Base-by-base conservation (phyloP, 2,113 vertebrate species). In the Sceloporus undulatus region DNA sequence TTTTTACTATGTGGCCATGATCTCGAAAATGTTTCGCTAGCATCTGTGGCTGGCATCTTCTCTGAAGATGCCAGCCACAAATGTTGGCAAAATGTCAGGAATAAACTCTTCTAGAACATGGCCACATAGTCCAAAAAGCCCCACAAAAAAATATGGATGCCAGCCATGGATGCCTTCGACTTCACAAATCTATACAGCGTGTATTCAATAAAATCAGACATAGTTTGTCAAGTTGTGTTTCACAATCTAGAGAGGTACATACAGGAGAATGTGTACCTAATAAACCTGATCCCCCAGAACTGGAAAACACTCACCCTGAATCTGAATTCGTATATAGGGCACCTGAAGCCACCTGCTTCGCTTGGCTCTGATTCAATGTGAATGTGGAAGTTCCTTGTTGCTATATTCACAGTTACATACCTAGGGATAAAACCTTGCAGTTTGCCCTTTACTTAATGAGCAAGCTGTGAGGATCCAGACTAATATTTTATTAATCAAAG, bases 401-500 rank as follows among this genome's bases (percentile, higher is more conserved):
- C 38, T 25, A 18, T 4, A 3, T 66, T 75, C 21, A 23, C 29
- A 68, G 78, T 54, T 40, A 79, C 62, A 88, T 79, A 77, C 71
- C 48, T 0, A 52, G 59, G 81, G 70, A 40, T 88, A 52, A 86
- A 86, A 34, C 23, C 76, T 54, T 0, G 0, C 34, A 82, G 66
- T 9, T 8, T 1, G 1, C 85, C 85, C 62, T 83, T 91, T 85
- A 59, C 3, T 85, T 73, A 62, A 82, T 84, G 25, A 65, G 34
- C 52, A 84, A 74, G 62, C 82, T 54, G 80, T 68, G 91, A 82
- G 1, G 10, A 59, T 19, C 11, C 3, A 23, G 2, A 34, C 54
- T 70, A 38, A 40, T 56, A 29, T n/a, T 77, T 84, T 85, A 25
- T 42, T 87, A 68, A 88, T 82, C 71, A 85, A 88, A 84, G 34